Conservation (phyloP, 1,140 invertebrate species). For the Centruroides sculpturatus region DNA sequence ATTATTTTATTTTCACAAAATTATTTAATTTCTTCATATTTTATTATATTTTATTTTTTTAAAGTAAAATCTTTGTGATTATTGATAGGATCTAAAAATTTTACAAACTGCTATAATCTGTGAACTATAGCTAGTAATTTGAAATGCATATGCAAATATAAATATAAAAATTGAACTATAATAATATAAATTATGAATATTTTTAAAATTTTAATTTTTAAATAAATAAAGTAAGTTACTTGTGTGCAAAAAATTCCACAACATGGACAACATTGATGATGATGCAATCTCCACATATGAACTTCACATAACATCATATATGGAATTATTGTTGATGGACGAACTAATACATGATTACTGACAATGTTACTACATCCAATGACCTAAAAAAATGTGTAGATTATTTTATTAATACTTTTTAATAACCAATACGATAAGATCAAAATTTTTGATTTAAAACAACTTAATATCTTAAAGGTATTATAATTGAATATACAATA, state of each 20-base stretch:
- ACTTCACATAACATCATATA: slow-evolving; percentile 64
- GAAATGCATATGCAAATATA: neutral
- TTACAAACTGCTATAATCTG: neutral
- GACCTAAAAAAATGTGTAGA: slow-evolving; percentile 22
- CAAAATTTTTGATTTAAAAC: too few relatives aligned
- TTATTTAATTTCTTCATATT: too few relatives aligned
- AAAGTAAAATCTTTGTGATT: neutral
- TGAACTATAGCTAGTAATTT: too few relatives aligned
- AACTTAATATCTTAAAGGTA: too few relatives aligned
- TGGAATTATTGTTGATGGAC: slow-evolving; percentile 60
- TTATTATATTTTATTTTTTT: too few relatives aligned
- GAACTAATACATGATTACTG: slow-evolving; percentile 34
- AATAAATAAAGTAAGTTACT: slow-evolving; percentile 32
- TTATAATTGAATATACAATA: too few relatives aligned
- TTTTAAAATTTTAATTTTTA: neutral
- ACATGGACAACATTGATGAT: slow-evolving; percentile 75
- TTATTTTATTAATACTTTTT: too few relatives aligned
- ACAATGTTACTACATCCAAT: slow-evolving; percentile 64
- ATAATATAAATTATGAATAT: neutral
- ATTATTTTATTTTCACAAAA: too few relatives aligned
- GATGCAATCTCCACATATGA: slow-evolving; percentile 54
- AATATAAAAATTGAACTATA: neutral
- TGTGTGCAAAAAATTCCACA: slow-evolving; percentile 85
- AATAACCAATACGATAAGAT: too few relatives aligned
- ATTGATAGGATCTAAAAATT: neutral